Conservation (phyloP, 1,140 invertebrate species). For the Rhizoglyphus robini region DNA sequence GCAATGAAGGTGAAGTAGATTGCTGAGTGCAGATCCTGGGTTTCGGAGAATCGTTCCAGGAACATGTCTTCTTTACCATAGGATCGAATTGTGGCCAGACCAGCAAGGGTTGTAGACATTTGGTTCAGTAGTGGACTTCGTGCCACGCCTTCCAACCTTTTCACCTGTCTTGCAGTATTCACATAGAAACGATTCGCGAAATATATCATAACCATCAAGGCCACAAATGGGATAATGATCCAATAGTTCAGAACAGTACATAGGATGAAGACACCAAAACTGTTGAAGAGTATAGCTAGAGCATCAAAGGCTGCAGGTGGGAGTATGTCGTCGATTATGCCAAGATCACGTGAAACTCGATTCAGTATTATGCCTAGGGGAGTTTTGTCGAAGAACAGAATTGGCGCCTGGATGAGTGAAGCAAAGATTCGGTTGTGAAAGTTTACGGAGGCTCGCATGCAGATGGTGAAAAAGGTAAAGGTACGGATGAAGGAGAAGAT, state of each 20-base stretch:
- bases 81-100: constrained; percentile 39
- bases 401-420: constrained; percentile 60
- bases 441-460: constrained; percentile 58
- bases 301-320: constrained; percentile 50
- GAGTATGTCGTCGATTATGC: constrained; percentile 23
- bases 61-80: constrained; percentile 42
- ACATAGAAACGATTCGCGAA: constrained; percentile 60
- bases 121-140: constrained; percentile 42
- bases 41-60: constrained; percentile 43
- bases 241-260: background rate
- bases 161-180: constrained; percentile 64
- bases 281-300: constrained; percentile 34
- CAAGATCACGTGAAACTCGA: constrained; percentile 23
- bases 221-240: constrained; percentile 40
- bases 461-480: constrained; percentile 57
- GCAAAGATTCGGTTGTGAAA: constrained; percentile 72
- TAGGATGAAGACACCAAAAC: constrained; percentile 7
- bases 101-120: constrained; percentile 38
- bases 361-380: constrained; percentile 36
- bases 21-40: constrained; percentile 51
- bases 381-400: constrained; percentile 79
- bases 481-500: constrained; percentile 41
- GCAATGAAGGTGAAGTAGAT: constrained; percentile 55
- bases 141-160: constrained; percentile 45
- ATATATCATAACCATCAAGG: constrained; percentile 55